Evolutionary conservation across 2,888 invertebrate genomes (phyloP).

Genomic region (Fragum whitleyi): DNA sequence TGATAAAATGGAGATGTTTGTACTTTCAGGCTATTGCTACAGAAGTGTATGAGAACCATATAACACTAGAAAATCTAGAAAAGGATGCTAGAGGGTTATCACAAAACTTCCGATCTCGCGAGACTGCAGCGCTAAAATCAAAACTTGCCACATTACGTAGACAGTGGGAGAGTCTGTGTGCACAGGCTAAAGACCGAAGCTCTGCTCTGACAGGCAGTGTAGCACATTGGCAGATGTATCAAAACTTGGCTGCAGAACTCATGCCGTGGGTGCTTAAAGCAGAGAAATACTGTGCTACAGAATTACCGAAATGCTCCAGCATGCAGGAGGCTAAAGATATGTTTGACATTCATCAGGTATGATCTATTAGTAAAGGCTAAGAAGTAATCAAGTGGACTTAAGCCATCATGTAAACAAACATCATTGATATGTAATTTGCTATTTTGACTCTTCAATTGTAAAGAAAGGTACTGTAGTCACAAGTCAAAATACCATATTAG

Average conservation of each 20-base stretch:
- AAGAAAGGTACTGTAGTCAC: no score
- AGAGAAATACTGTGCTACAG: conserved; percentile 91
- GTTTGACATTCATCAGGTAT: conserved; percentile 88
- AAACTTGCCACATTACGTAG: conserved; percentile 92
- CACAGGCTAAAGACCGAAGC: conserved; percentile 91
- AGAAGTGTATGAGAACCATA: conserved; percentile 91
- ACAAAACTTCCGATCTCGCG: conserved; percentile 86
- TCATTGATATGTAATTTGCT: neutral
- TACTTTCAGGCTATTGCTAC: conserved; percentile 88
- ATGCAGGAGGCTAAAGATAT: conserved; percentile 90
- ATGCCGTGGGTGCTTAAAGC: conserved; percentile 96
- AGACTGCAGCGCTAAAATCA: conserved; percentile 91
- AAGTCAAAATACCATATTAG: no score
- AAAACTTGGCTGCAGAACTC: conserved; percentile 90
- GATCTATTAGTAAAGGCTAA: no score
- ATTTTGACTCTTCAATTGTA: no score
- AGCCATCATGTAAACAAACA: neutral
- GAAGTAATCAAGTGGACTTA: no score
- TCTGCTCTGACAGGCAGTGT: conserved; percentile 91
- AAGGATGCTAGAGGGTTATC: conserved; percentile 91
- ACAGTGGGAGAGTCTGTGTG: conserved; percentile 91
- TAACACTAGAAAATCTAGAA: conserved; percentile 90
- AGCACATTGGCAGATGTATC: conserved; percentile 94
- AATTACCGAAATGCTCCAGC: conserved; percentile 91
- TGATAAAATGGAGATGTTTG: no score